Conservation (phyloP, 2,888 invertebrate species). For the Pseudococcus viburni region DNA sequence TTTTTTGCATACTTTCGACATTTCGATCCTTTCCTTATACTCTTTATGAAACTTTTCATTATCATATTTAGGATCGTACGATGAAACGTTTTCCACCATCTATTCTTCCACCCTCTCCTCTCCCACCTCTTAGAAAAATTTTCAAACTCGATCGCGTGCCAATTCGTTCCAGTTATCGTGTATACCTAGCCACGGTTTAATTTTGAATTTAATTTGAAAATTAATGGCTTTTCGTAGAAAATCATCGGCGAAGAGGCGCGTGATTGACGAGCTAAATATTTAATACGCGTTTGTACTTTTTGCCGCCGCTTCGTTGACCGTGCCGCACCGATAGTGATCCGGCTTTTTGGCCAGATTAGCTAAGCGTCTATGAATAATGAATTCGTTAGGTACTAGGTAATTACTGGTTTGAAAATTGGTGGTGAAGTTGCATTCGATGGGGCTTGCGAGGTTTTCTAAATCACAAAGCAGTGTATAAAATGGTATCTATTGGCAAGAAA, state of each 20-base stretch:
- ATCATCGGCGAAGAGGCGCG: slow-evolving; percentile 3
- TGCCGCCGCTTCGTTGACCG: not conserved
- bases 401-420: slow-evolving; percentile 27
- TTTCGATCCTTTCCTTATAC: too few relatives aligned
- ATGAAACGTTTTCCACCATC: too few relatives aligned
- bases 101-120: not conserved
- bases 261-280: slow-evolving; percentile 54
- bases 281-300: slow-evolving; percentile 40
- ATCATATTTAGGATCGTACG: too few relatives aligned
- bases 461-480: too few relatives aligned
- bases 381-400: slow-evolving; percentile 25
- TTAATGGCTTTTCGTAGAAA: slow-evolving; percentile 54
- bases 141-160: slow-evolving; percentile 43
- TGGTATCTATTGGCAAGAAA: too few relatives aligned
- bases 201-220: slow-evolving; percentile 54
- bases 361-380: slow-evolving; percentile 41
- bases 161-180: slow-evolving; percentile 6
- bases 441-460: too few relatives aligned
- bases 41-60: too few relatives aligned
- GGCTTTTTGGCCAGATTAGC: slow-evolving; percentile 50
- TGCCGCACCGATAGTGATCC: not conserved
- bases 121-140: not conserved
- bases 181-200: slow-evolving; percentile 18
- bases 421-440: too few relatives aligned
- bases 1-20: too few relatives aligned